phyloP scores from a whole-genome alignment of 2,113 vertebrate species.

The Ophthalmolycus amberensis region DNA sequence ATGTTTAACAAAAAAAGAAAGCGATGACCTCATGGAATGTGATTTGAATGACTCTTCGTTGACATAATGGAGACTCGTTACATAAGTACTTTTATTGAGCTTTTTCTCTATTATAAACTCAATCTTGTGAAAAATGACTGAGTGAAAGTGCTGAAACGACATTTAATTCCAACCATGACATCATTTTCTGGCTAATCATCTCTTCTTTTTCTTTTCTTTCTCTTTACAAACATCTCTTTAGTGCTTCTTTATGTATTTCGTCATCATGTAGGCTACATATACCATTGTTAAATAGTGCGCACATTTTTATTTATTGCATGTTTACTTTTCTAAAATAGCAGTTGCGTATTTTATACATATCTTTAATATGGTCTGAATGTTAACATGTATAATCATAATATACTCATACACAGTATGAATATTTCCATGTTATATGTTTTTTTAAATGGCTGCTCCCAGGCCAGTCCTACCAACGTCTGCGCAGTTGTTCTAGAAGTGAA shows the following conservation, averaged over 20 bases:
- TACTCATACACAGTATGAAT: background rate
- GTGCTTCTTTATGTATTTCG: no score
- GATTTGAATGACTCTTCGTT: background rate
- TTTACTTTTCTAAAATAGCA: background rate
- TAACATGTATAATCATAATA: background rate
- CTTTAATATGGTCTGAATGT: no score
- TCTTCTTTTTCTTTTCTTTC: no score
- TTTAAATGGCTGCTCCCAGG: background rate
- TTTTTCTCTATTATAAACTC: background rate
- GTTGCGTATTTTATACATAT: background rate
- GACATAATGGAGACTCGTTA: no score
- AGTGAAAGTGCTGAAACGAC: background rate
- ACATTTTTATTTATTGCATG: background rate
- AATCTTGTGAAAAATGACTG: background rate
- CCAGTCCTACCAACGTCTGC: background rate
- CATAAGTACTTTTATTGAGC: accelerated
- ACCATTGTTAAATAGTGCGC: no score
- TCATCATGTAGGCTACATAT: background rate
- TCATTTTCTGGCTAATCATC: background rate
- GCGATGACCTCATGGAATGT: background rate
- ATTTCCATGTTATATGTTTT: background rate
- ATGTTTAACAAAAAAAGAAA: background rate
- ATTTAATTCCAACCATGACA: background rate
- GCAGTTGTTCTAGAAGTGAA: no score
- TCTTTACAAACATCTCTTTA: background rate